Conservation (phyloP, 1,140 invertebrate genomes). For the Drosophila paulistorum region DNA sequence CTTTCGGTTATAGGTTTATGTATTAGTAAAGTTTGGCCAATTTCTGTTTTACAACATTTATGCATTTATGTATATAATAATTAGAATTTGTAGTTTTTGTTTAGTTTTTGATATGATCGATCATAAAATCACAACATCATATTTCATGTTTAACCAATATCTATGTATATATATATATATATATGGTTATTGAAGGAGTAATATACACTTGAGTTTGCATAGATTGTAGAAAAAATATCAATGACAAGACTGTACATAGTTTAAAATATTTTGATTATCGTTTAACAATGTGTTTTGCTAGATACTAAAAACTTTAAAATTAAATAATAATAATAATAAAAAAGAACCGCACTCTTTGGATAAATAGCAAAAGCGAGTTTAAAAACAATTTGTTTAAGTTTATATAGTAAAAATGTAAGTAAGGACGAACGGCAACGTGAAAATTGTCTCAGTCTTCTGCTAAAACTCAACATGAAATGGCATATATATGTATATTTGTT, state of each 20-base stretch:
- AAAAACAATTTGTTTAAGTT: slow-evolving; percentile 40
- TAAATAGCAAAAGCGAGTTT: slow-evolving; percentile 64
- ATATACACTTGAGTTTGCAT: slow-evolving; percentile 64
- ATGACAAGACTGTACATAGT: slow-evolving; percentile 65
- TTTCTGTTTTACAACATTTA: slow-evolving; percentile 56
- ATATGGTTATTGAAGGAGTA: slow-evolving; percentile 31
- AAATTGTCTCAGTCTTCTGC: slow-evolving; percentile 78
- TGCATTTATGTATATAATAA: slow-evolving; percentile 49
- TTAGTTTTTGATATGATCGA: slow-evolving; percentile 75
- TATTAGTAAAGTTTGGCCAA: slow-evolving; percentile 67
- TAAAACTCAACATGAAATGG: slow-evolving; percentile 66
- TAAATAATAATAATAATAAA: slow-evolving; percentile 40
- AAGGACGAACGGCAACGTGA: slow-evolving; percentile 79
- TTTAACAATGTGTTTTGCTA: slow-evolving; percentile 65
- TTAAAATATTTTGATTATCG: slow-evolving; percentile 57
- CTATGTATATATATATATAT: slow-evolving; percentile 9
- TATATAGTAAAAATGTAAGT: slow-evolving; percentile 48
- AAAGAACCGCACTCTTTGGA: slow-evolving; percentile 66
- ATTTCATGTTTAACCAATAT: slow-evolving; percentile 57
- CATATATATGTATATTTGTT: slow-evolving; percentile 21
- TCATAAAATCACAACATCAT: slow-evolving; percentile 78
- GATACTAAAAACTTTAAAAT: slow-evolving; percentile 52
- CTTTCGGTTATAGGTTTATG: slow-evolving; percentile 26
- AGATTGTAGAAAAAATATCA: slow-evolving; percentile 57
- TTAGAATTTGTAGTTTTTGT: slow-evolving; percentile 55